Conservation (phyloP, 2,113 vertebrate species). For the Glaucomys volans region DNA sequence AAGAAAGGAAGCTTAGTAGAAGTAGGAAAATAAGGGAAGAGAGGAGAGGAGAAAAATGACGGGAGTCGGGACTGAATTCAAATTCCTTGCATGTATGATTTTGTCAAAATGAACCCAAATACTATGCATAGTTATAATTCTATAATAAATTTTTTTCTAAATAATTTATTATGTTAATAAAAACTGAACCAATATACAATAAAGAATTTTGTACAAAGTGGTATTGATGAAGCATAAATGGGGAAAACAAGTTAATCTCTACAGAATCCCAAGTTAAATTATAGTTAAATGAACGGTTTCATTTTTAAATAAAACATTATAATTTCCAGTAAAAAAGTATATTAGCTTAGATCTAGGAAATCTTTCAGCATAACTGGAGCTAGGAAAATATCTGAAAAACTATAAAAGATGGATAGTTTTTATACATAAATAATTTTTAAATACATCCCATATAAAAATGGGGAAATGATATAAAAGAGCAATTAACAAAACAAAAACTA, state of each 20-base stretch:
- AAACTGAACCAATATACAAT: neutral
- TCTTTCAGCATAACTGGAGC: neutral
- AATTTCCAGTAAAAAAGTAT: neutral
- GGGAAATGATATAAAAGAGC: neutral
- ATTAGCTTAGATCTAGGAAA: neutral
- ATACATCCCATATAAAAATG: neutral
- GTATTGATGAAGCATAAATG: neutral
- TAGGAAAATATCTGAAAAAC: neutral
- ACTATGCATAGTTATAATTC: no score
- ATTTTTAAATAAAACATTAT: neutral
- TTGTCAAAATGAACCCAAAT: no score
- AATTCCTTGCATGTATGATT: no score
- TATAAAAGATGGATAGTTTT: neutral
- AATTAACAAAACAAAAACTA: constrained; percentile 3
- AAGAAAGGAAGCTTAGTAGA: no score
- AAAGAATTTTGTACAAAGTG: neutral
- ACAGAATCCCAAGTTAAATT: neutral
- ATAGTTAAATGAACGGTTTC: neutral
- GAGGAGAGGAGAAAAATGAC: no score
- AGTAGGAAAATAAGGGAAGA: no score
- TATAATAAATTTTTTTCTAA: no score
- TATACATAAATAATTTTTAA: constrained; percentile 19
- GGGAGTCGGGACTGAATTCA: no score
- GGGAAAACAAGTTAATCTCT: constrained; percentile 4
- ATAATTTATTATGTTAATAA: neutral